Base-by-base conservation (phyloP, 2,113 vertebrate species). In the Osmerus mordax region DNA sequence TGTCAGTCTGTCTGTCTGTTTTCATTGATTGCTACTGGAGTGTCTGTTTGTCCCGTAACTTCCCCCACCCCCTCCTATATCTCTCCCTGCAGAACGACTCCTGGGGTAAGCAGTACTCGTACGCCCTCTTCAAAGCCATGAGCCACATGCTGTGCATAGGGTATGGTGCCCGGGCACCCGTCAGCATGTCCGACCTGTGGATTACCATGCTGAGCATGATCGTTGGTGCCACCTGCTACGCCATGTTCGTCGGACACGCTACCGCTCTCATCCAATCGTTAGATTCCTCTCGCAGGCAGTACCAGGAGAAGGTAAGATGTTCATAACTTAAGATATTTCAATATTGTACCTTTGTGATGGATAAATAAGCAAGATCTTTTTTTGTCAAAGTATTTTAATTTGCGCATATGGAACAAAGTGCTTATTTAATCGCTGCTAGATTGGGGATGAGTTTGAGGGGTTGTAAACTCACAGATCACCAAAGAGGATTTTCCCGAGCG, bases 171-270 rank as follows among this genome's bases (percentile, higher is more conserved):
- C 94, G 95, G 0, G 97, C 97, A 1, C 97, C 97, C 0, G 96
- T 97, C 81, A 98, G 96, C 91, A 99, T 99, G 97, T 99, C 97
- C 0, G 97, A 99, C 89, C 93, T 99, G 76, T 99, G 97, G 97
- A 98, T 99, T 81, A 99, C 97, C 61, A 99, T 99, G 96, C 83
- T 99, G 73, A 99, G 97, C 55, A 99, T 99, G 97, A 99, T 99
- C 0, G 97, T 99, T 16, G 97, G 97, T 0, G 97, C 97, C 41
- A 99, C 97, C 4, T 99, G 97, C 84, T 99, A 99, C 3, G 97
- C 97, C 85, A 99, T 99, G 97, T 99, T 99, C 73, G 97, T 99
- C 4, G 97, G 97, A 52, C 97, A 99, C 0, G 97, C 97, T 71
- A 99, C 97, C 0, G 97, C 97, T 67, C 92, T 99, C 60, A 99